A percentile compares a stretch with the other conserved stretches of the same genome.
phyloP scores from a whole-genome alignment of 2,797 vertebrate species.

The Oryzias sinensis region DNA sequence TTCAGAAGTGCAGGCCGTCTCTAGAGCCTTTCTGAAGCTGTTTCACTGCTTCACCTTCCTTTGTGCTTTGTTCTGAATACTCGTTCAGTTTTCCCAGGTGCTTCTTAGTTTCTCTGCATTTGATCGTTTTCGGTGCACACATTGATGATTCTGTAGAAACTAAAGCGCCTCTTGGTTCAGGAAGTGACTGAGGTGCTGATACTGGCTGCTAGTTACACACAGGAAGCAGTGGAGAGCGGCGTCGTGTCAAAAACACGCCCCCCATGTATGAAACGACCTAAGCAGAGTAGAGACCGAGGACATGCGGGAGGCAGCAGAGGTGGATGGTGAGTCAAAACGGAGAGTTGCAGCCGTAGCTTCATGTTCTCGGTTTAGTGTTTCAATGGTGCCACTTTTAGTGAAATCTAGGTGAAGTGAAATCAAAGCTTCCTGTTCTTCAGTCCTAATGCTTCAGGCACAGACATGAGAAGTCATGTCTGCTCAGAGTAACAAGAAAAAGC shows the following conservation, averaged over 20 bases:
- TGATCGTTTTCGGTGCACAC: neutral
- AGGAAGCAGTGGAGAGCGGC: slow-evolving; percentile 56
- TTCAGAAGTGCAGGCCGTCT: slow-evolving; percentile 18
- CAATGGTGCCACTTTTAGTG: too few relatives aligned
- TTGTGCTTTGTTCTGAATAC: slow-evolving; percentile 33
- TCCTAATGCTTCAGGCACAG: slow-evolving; percentile 32
- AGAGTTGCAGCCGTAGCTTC: too few relatives aligned
- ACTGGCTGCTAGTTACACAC: slow-evolving; percentile 39
- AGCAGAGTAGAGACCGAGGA: slow-evolving; percentile 6
- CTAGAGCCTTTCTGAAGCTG: slow-evolving; percentile 22
- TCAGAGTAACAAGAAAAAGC: slow-evolving; percentile 59
- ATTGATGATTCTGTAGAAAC: neutral
- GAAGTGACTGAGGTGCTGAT: slow-evolving; percentile 25
- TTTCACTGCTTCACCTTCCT: slow-evolving; percentile 7
- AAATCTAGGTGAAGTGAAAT: too few relatives aligned
- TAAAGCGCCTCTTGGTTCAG: slow-evolving; percentile 10
- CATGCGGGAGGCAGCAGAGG: neutral
- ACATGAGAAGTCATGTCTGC: slow-evolving; percentile 59
- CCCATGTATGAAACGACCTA: slow-evolving; percentile 22
- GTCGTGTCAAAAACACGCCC: slow-evolving; percentile 39
- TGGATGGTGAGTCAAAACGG: too few relatives aligned
- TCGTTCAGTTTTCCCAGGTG: slow-evolving; percentile 62
- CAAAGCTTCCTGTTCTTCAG: too few relatives aligned
- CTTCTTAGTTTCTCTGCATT: neutral
- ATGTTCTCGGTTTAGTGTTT: too few relatives aligned